Base-by-base conservation (phyloP, 2,113 vertebrate genomes). In the Chauna torquata region DNA sequence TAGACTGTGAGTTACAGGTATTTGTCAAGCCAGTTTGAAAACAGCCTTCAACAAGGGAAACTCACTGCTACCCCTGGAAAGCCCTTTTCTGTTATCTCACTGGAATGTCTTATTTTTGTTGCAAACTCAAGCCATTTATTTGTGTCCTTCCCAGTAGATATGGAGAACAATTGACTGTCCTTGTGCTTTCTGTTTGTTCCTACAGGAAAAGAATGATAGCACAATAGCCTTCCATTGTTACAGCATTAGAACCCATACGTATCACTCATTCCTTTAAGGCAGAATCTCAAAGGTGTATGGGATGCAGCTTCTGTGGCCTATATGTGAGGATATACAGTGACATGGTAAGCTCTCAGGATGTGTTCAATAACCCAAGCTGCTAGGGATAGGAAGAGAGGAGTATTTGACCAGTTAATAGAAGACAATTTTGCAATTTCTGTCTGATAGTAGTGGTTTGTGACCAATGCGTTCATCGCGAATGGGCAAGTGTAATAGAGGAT, bases 311-410 rank as follows among this genome's bases (percentile, higher is more conserved):
- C 42, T 88, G 75, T 28, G 27, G 9, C 32, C 13, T 3, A 81
- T 20, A 36, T 4, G 13, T 0, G 0, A 83, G 32, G 8, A 32
- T 15, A 3, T 2, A 20, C 13, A 9, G 27, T 71, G 74, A 7
- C 11, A 28, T 11, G 4, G 42, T 66, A 25, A 59, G 28, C 55
- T 83, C 77, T 85, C 58, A 62, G 17, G 9, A 6, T 9, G 19
- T 34, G 14, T 59, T 79, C 9, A 10, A 17, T 83, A 64, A 52
- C 15, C 5, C 8, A 55, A 30, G 34, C 23, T 84, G 16, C 17
- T 66, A n/a, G 36, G 24, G 12, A 11, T 61, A 49, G 44, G 40
- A 75, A 64, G 34, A 77, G 19, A 62, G 25, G 22, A 40, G 9
- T 68, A 45, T 81, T 61, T 68, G 71, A 32, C 45, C 20, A 34